Evolutionary conservation across 2,113 vertebrate genomes (phyloP), one percentile per base, ranked within the genome.

Genomic region (Bujurquina vittata): DNA sequence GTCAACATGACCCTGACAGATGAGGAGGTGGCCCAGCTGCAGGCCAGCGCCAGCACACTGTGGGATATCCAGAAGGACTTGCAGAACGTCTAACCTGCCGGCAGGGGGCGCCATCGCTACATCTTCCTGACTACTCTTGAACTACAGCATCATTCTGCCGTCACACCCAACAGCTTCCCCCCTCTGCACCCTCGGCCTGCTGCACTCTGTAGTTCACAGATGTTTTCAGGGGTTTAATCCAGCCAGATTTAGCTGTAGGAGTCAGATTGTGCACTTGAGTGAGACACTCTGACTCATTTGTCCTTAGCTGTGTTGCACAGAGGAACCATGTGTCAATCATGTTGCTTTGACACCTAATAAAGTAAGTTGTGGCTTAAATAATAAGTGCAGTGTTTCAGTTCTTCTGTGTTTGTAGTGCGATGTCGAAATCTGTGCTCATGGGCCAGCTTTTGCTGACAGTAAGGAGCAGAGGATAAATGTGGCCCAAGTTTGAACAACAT

Each of bases 31-130:
- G 83, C 93, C 56, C 97, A 98, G 63, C 95, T 99, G 88, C 96
- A 95, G 94, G 96, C 95, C 87, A 99, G 97, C 0, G 97, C 97
- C 0, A 95, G 94, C 8, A 98, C 97, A 0, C 87, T 99, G 88
- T 99, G 97, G 97, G 90, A 87, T 63, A 97, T 98, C 93, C 98
- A 99, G 95, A 98, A 96, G 84, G 97, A 99, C 85, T 90, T 99
- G 37, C 96, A 95, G 82, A 96, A 98, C 15, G 77, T 99, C 63
- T 97, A 94, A 81, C 1, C 1, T 77, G 37, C 46, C 87, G 49
- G 54, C 20, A 81, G 84, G 72, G 79, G 85, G 79, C 18, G 10
- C 14, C 7, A 31, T 63, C 69, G 33, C 79, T 22, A 4, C 55
- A 14, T 40, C 37, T 59, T 46, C 72, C 63, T 31, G 9, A 46